Percentiles rank a stretch among this genome's conserved stretches.
These are phyloP conservation scores for Liparis tanakae DNA, from an alignment of 2,797 vertebrate species.

Conservation along the genomic window DNA sequence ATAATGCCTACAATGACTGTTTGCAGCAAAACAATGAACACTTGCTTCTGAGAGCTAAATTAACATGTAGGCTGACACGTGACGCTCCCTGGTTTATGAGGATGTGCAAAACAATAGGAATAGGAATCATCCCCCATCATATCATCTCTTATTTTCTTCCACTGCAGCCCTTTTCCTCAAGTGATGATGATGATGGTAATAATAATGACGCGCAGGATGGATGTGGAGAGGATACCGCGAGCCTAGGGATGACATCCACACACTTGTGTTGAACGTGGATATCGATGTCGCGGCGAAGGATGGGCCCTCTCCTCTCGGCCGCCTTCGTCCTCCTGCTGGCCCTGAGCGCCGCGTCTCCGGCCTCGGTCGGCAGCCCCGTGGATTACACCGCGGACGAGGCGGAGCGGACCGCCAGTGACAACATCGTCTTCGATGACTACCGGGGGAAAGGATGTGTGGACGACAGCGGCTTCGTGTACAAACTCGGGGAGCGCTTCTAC, in stretches of 20 bases:
- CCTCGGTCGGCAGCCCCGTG: conserved; percentile 89
- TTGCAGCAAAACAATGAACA: conserved; percentile 1
- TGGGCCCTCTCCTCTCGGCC: conserved; percentile 91
- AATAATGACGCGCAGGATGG: conserved; percentile 62
- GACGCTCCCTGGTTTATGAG: conserved; percentile 10
- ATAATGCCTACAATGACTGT: not conserved
- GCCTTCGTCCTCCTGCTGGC: conserved; percentile 90
- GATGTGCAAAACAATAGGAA: conserved; percentile 27
- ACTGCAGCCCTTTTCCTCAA: conserved; percentile 61
- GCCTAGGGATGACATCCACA: conserved; percentile 72
- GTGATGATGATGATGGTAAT: conserved; percentile 41
- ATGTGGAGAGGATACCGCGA: conserved; percentile 63
- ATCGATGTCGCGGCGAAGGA: conserved; percentile 83
- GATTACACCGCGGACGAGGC: conserved; percentile 94
- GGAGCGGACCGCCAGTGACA: conserved; percentile 91
- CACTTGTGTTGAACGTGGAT: conserved; percentile 75
- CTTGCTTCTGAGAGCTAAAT: not conserved
- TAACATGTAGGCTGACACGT: conserved; percentile 11
- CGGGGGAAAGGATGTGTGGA: conserved; percentile 99
- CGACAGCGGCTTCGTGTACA: conserved; percentile 99
- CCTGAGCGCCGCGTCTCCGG: conserved; percentile 84
- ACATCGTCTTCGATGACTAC: conserved; percentile 98
- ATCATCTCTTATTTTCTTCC: conserved; percentile 34
- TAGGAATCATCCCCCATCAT: conserved; percentile 34
- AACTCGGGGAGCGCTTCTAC: conserved; percentile 97